Evolutionary conservation across 2,797 vertebrate species (phyloP), one percentile per base, ranked within the genome.

Genomic region (Spea hammondii): DNA sequence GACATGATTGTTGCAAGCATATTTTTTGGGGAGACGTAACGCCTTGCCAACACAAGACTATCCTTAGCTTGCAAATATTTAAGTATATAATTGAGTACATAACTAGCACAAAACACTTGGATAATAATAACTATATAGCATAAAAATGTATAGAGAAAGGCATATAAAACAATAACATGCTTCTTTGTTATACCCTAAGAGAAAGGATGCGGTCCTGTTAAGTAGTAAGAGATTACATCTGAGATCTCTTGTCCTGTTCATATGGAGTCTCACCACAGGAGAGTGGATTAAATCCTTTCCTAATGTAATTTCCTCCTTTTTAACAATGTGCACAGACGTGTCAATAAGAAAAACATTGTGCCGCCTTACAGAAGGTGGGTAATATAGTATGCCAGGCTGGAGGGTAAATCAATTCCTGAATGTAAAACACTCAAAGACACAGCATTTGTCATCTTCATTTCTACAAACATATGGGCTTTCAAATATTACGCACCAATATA

Each of bases 251-350:
- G 55, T 71, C 70, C 68, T 80, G 64, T 82, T 86, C 83, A 76
- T 79, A 73, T 83, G 44, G 78, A 84, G 79, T 65, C 79, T 85
- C 51, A 77, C 75, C 65, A 77, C 1, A 83, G 59, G 71, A 74
- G 79, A 82, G 74, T 79, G 60, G 83, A 59, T 84, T 82, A 88
- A 84, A 86, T 86, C 84, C 0, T 85, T 85, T 83, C 84, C 70
- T 83, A 71, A 84, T 65, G 70, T 72, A 83, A 86, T 86, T 88
- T 85, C 74, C 68, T 32, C 8, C 51, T 78, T 73, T 48, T 84
- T 83, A 47, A 75, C 55, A 84, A 85, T 79, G 76, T 66, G 76
- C 57, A 53, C 4, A 44, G 51, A 76, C 46, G 82, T 0, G 74
- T 49, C 65, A 84, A 84, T 65, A 81, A 53, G 78, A 82, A 51